Evolutionary conservation across 92 coral and sea anemone genomes (phyloP).

Genomic region (Siderastrea radians): DNA sequence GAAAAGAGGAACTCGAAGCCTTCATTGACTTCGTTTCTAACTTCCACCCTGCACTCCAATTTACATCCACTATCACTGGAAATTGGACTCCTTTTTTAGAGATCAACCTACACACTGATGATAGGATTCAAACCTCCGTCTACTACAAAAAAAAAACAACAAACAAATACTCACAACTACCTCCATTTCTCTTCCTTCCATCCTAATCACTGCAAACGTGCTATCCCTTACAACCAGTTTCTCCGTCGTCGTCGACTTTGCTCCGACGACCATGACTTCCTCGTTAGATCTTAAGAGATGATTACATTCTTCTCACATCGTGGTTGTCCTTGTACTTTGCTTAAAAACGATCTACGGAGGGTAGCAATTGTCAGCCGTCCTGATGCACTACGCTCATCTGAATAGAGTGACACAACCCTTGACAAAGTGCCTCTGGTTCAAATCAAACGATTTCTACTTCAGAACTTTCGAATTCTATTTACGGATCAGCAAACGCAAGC

Average conservation of each 20-base stretch:
- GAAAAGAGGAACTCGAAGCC: background rate
- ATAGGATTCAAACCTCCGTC: background rate
- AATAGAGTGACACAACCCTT: background rate
- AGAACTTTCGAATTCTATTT: background rate
- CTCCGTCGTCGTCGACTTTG: background rate
- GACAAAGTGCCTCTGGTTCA: background rate
- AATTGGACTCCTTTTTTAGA: background rate
- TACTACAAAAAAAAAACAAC: constrained; percentile 22
- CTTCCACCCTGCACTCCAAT: background rate
- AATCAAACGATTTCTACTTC: constrained; percentile 6
- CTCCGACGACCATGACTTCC: background rate
- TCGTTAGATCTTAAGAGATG: background rate
- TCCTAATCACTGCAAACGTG: constrained; percentile 6
- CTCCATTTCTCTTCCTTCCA: constrained; percentile 28
- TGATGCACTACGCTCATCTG: background rate
- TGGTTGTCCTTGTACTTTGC: background rate
- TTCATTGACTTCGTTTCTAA: background rate
- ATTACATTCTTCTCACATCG: background rate
- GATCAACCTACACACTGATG: background rate
- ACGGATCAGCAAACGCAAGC: background rate
- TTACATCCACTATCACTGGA: background rate
- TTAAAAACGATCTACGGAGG: background rate
- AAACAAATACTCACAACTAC: constrained; percentile 22
- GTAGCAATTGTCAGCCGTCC: background rate
- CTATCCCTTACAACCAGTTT: constrained; percentile 10